Base-by-base conservation (phyloP, 1,140 invertebrate species). In the Drosophila tani region DNA sequence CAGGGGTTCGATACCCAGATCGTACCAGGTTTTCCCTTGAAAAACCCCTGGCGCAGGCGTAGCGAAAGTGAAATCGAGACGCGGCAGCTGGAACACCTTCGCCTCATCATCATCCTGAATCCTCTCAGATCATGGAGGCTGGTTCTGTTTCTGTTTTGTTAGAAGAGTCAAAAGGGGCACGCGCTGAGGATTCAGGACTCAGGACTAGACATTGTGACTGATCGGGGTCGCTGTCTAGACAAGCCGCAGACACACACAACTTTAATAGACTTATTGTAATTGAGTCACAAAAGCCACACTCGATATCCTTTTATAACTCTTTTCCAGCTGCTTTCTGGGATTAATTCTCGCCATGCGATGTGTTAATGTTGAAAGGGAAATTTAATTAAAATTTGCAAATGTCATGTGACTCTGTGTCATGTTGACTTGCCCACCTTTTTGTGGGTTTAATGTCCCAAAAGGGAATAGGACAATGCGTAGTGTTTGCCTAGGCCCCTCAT, bases 211-310 rank as follows among this genome's bases (percentile, higher is more conserved):
- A 73, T 79, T 79, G 82, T 86, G 82, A 86, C 79, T 75, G 82
- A 85, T 86, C 82, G 79, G 40, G 51, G 40, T 51, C 17, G 65
- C 29, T 50, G 79, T 87, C 84, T 87, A 87, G 83, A 88, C 84
- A 59, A 56, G 66, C 67, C 76, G 60, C 84, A 88, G 83, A 87
- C 78, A 57, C 47, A 57, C 47, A 85, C 47, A 85, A 87, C 57
- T 88, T 90, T 88, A 88, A 88, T 88, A 88, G 84, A 88, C 84
- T 88, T 88, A 88, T 88, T 88, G 84, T 88, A 88, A 88, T 88
- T 88, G 85, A 88, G 85, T 90, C 85, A 90, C 84, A 90, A 88
- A 84, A 90, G 85, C 81, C 84, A 90, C 80, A 90, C 80, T 77
- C 76, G 63, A 86, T 79, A 86, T 86, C 32, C 35, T 40, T 62